Percentiles rank a stretch among this genome's conserved stretches.
Evolutionary conservation across 2,888 invertebrate genomes (phyloP).

Genomic region (Drosophila parthenogenetica): DNA sequence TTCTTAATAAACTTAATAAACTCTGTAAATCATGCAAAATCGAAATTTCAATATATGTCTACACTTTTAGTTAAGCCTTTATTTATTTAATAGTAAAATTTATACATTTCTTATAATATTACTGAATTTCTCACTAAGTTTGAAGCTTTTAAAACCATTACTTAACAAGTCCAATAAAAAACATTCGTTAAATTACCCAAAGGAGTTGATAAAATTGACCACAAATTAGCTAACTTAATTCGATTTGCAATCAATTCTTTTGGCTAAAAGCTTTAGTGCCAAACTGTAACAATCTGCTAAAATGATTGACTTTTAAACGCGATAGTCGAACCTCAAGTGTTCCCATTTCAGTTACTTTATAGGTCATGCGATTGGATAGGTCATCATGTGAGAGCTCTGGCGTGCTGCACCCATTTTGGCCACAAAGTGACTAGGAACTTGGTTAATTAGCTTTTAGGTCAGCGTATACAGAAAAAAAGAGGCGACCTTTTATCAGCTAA

Average conservation of each 20-base stretch:
- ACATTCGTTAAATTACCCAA: no score
- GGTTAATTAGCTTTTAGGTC: conserved; percentile 60
- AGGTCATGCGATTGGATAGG: conserved; percentile 52
- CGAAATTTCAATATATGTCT: no score
- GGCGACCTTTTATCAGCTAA: conserved; percentile 50
- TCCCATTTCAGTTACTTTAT: conserved; percentile 32
- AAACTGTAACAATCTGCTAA: background rate
- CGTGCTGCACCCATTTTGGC: conserved; percentile 54
- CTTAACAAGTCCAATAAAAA: no score
- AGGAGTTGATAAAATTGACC: no score
- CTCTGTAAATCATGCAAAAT: no score
- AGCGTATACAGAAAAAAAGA: conserved; percentile 34
- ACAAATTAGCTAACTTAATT: background rate
- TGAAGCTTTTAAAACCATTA: no score
- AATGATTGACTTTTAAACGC: background rate
- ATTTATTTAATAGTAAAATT: no score
- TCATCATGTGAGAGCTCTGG: conserved; percentile 20
- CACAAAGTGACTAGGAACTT: conserved; percentile 30
- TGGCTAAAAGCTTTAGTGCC: background rate
- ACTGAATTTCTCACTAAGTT: no score
- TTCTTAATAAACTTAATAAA: no score
- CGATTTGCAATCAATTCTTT: background rate
- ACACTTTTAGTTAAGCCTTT: no score
- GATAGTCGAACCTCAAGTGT: conserved; percentile 8
- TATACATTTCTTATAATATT: no score